These are phyloP conservation scores for Drosophila mimica DNA, from an alignment of 2,888 invertebrate species.

Conservation along the genomic window DNA sequence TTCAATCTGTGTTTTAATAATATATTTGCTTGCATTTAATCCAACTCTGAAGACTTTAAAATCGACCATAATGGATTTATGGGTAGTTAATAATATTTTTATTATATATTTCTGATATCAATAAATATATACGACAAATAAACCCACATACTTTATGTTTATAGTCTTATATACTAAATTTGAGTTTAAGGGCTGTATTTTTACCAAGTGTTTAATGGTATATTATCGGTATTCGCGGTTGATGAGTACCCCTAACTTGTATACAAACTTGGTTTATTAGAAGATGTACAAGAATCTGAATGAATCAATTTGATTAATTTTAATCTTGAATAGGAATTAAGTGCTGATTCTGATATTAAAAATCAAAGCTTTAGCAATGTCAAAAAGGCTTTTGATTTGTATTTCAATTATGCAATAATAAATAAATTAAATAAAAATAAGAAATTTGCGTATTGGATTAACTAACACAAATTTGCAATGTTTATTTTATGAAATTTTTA, in stretches of 20 bases:
- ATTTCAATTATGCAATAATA: background rate
- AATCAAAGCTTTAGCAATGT: background rate
- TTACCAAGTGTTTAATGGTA: background rate
- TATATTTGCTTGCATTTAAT: background rate
- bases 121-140: background rate
- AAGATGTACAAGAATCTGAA: background rate
- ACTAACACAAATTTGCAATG: background rate
- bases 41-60: background rate
- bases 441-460: background rate
- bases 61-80: accelerated
- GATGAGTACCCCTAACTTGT: background rate
- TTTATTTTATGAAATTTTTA: background rate
- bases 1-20: background rate
- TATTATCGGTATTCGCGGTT: background rate
- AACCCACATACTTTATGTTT: background rate
- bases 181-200: background rate
- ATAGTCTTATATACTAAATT: background rate
- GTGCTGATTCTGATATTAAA: too few relatives aligned
- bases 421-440: background rate
- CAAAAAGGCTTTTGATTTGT: background rate
- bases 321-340: background rate
- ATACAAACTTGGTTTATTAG: accelerated
- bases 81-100: background rate
- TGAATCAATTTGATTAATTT: background rate
- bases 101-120: too few relatives aligned